Percentiles rank a stretch among this genome's conserved stretches.
These are phyloP conservation scores for Seriola quinqueradiata DNA, from an alignment of 2,113 vertebrate genomes.

Conservation along the genomic window DNA sequence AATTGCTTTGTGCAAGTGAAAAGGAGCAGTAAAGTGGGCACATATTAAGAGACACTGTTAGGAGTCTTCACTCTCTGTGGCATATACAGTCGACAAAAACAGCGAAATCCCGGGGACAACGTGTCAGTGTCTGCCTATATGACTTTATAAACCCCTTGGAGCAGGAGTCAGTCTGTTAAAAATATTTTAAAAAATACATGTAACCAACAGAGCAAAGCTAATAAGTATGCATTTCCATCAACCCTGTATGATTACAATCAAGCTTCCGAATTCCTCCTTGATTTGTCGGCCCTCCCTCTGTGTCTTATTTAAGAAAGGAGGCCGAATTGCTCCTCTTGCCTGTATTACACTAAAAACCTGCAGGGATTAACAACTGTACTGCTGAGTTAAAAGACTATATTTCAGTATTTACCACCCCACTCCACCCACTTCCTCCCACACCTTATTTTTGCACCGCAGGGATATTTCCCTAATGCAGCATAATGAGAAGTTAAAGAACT, in stretches of 20 bases:
- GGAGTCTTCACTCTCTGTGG: slow-evolving; percentile 19
- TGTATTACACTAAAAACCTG: slow-evolving; percentile 8
- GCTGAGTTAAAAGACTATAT: slow-evolving; percentile 13
- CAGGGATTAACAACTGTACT: slow-evolving; percentile 19
- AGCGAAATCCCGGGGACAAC: slow-evolving; percentile 30
- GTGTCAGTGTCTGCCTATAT: slow-evolving; percentile 12
- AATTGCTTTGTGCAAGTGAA: slow-evolving; percentile 45
- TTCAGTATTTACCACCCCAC: slow-evolving; percentile 5
- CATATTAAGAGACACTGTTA: slow-evolving; percentile 30
- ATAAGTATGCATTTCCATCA: slow-evolving; percentile 15
- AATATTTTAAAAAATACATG: slow-evolving; percentile 11
- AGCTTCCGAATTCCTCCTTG: not conserved
- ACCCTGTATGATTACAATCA: slow-evolving; percentile 20
- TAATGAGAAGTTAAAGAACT: slow-evolving; percentile 13
- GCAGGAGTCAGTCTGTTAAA: slow-evolving; percentile 13
- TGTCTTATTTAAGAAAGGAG: not conserved
- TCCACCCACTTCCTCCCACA: not conserved
- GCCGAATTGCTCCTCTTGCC: not conserved
- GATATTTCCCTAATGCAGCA: not conserved
- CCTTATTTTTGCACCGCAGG: not conserved
- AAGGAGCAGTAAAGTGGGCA: slow-evolving; percentile 28
- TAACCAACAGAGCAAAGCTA: slow-evolving; percentile 21
- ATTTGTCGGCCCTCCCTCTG: not conserved
- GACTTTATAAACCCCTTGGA: not conserved
- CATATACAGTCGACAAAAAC: slow-evolving; percentile 21